Conservation (phyloP, 2,797 vertebrate species). For the Limnodromus scolopaceus region DNA sequence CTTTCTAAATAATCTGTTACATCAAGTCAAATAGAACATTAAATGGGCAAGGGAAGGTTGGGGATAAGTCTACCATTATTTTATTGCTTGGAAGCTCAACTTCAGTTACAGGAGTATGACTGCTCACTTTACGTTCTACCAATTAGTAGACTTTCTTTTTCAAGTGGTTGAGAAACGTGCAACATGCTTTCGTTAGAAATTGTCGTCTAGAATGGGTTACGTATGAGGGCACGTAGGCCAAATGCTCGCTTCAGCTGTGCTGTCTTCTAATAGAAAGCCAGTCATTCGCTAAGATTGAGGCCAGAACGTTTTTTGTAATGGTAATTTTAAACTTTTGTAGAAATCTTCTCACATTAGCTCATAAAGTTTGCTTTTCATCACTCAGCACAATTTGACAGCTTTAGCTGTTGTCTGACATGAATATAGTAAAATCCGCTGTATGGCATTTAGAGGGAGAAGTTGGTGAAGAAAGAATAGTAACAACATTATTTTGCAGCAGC, state of each 20-base stretch:
- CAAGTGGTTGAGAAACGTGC: background rate
- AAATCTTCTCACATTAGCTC: background rate
- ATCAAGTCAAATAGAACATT: background rate
- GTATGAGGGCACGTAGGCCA: background rate
- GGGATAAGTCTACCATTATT: background rate
- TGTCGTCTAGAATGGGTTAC: background rate
- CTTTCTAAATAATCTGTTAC: background rate
- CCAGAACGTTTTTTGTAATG: background rate
- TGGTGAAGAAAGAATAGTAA: constrained; percentile 36
- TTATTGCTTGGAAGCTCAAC: background rate
- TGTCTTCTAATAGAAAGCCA: background rate
- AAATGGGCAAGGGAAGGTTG: background rate
- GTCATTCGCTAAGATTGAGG: background rate
- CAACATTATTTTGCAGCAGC: constrained; percentile 21
- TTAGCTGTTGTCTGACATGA: constrained; percentile 46
- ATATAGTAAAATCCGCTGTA: constrained; percentile 16
- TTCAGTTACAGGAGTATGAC: background rate
- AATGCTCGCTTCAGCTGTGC: background rate
- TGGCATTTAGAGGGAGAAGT: background rate
- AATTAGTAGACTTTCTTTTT: background rate
- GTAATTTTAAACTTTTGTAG: background rate
- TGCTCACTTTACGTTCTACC: background rate
- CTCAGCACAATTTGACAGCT: constrained; percentile 44
- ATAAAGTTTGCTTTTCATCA: constrained; percentile 33
- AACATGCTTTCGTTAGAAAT: background rate